Percentiles rank a stretch among this genome's conserved stretches.
Evolutionary conservation across 1,140 invertebrate species (phyloP).

Genomic region (Homalodisca vitripennis): DNA sequence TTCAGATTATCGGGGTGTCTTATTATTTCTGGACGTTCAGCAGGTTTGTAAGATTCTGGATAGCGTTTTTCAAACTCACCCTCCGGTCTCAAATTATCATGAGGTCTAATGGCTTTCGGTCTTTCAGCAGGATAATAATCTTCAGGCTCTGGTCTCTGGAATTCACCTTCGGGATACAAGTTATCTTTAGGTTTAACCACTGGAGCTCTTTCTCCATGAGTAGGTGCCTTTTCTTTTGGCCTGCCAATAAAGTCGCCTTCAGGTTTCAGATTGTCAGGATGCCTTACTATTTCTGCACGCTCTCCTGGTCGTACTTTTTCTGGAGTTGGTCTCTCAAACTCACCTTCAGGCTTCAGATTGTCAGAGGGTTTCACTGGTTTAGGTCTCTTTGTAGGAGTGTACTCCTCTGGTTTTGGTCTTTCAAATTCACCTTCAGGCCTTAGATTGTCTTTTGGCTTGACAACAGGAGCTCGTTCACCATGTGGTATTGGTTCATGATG

Average conservation of each 20-base stretch:
- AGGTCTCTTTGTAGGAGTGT: slow-evolving; percentile 44
- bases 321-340: slow-evolving; percentile 48
- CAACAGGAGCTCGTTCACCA: slow-evolving; percentile 44
- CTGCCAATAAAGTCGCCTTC: slow-evolving; percentile 51
- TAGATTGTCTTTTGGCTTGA: slow-evolving; percentile 50
- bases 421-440: slow-evolving; percentile 50
- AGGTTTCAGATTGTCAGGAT: slow-evolving; percentile 54
- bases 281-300: slow-evolving; percentile 47
- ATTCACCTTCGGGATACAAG: slow-evolving; percentile 49
- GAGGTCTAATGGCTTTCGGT: slow-evolving; percentile 43
- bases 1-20: slow-evolving; percentile 53
- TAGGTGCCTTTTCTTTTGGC: slow-evolving; percentile 35
- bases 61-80: slow-evolving; percentile 49
- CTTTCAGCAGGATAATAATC: slow-evolving; percentile 43
- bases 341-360: slow-evolving; percentile 57
- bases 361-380: slow-evolving; percentile 48
- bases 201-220: slow-evolving; percentile 48
- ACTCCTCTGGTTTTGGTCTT: slow-evolving; percentile 47
- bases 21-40: slow-evolving; percentile 48
- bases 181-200: slow-evolving; percentile 53
- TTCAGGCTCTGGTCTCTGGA: slow-evolving; percentile 42
- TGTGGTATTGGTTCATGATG: slow-evolving; percentile 46
- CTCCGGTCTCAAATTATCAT: slow-evolving; percentile 54
- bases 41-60: slow-evolving; percentile 44
- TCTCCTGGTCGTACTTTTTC: slow-evolving; percentile 49